phyloP scores from a whole-genome alignment of 2,888 invertebrate species.

The Trichacis sp. region DNA sequence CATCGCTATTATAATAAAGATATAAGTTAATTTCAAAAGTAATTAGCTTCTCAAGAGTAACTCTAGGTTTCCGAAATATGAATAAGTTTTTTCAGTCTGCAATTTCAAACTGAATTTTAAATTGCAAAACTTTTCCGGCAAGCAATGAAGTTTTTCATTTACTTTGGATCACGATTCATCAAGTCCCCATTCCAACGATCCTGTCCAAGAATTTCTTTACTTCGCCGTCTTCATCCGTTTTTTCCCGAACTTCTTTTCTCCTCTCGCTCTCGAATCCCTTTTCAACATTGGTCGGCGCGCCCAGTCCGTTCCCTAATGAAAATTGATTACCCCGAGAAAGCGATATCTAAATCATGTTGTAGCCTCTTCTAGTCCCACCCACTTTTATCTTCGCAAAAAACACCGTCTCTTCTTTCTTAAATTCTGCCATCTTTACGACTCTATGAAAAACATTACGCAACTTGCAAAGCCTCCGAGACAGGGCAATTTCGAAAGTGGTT shows the following conservation, averaged over 20 bases:
- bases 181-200: constrained; percentile 43
- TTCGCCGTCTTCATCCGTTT: constrained; percentile 19
- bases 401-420: constrained; percentile 19
- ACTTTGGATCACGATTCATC: constrained; percentile 33
- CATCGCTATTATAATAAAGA: no score
- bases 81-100: no score
- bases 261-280: constrained; percentile 30
- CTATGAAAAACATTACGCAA: constrained; percentile 46
- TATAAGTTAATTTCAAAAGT: no score
- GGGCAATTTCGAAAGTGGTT: constrained; percentile 35
- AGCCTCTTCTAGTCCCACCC: constrained; percentile 46
- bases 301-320: constrained; percentile 58
- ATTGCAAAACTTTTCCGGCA: no score
- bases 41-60: no score
- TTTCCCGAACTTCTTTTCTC: constrained; percentile 6
- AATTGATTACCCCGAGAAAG: constrained; percentile 63
- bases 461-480: constrained; percentile 45
- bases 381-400: constrained; percentile 23
- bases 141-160: constrained; percentile 12
- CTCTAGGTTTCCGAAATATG: no score
- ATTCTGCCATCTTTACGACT: constrained; percentile 40
- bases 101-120: no score
- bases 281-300: constrained; percentile 32
- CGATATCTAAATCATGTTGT: constrained; percentile 63
- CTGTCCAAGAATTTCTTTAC: constrained; percentile 37